Conservation (phyloP, 2,888 invertebrate species). For the Himalopsyche tibetana region DNA sequence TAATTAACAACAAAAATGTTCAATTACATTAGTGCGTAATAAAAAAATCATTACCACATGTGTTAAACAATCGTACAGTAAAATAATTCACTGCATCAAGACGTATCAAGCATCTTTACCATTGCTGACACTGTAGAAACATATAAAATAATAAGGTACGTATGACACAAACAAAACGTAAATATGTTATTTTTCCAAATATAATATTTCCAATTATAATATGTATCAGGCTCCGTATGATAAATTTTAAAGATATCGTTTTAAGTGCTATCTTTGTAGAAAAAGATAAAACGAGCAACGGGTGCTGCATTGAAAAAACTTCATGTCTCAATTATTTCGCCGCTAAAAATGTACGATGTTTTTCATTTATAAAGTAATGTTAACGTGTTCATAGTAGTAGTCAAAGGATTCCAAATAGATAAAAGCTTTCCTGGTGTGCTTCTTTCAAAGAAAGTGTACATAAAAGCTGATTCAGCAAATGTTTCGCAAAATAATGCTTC, state of each 20-base stretch:
- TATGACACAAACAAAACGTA: too few species aligned
- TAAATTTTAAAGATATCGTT: not conserved
- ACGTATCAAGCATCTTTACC: too few species aligned
- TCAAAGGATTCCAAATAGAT: not conserved
- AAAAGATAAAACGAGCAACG: not conserved
- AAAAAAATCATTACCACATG: too few species aligned
- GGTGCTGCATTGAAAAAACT: constrained; percentile 27
- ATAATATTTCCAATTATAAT: not conserved
- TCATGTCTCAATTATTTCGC: constrained; percentile 34
- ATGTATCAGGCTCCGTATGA: not conserved
- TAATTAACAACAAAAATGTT: too few species aligned
- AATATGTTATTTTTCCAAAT: not conserved
- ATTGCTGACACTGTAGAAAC: too few species aligned
- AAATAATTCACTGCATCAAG: too few species aligned
- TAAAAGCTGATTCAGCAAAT: constrained; percentile 32
- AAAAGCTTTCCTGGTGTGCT: not conserved
- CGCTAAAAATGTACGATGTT: constrained; percentile 17
- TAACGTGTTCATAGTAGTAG: not conserved
- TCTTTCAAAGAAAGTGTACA: not conserved
- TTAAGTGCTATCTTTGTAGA: constrained; percentile 8
- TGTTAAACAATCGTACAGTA: too few species aligned
- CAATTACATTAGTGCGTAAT: too few species aligned
- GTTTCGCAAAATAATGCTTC: constrained; percentile 22
- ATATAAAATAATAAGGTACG: too few species aligned
- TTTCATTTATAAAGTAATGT: constrained; percentile 24